Evolutionary conservation across 2,113 vertebrate genomes (phyloP), one percentile per base, ranked within the genome.

Genomic region (Pomatorhinus ruficollis): DNA sequence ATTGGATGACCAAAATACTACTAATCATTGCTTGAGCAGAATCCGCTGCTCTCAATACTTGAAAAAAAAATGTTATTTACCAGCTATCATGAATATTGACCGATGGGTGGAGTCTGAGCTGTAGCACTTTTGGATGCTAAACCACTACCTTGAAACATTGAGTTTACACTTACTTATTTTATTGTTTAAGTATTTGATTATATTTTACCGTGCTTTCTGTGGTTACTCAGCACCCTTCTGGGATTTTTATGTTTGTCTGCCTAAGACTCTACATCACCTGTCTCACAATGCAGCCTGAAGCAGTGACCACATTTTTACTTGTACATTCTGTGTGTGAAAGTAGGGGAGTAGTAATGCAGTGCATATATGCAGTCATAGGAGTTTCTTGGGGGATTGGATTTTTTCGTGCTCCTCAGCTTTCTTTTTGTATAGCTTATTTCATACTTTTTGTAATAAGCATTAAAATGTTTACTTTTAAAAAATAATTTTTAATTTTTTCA

Each of bases 161-260:
- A 39, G 57, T 89, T 94, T 90, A 45, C 37, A 30, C 13, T 66
- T 83, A 75, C 2, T 77, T 89, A 69, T 83, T 96, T 94, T 83
- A 71, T 83, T 93, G 47, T 54, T 33, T 61, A 93, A 87, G 37
- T 84, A 42, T 70, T 91, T 83, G 74, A 66, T 49, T 83, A 40
- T 83, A 60, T 97, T 94, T 92, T 92, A 69, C 35, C 7, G 0
- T 87, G 9, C 42, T 82, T 93, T 90, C 63, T 21, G 2, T 82
- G 72, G 56, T 79, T 94, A 54, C 69, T 94, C 40, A 71, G 50
- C 70, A 85, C 50, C 63, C 52, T 85, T 49, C 31, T 90, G 66
- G 63, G 35, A 90, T 77, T 94, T 92, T 95, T 77, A n/a, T 91
- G 50, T 95, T 95, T 91, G 76, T 65, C 33, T 83, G 19, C 85